A percentile compares a stretch with the other conserved stretches of the same genome.
These are phyloP conservation scores for Listrodromus nycthemerus DNA, from an alignment of 2,888 invertebrate species.

Conservation along the genomic window DNA sequence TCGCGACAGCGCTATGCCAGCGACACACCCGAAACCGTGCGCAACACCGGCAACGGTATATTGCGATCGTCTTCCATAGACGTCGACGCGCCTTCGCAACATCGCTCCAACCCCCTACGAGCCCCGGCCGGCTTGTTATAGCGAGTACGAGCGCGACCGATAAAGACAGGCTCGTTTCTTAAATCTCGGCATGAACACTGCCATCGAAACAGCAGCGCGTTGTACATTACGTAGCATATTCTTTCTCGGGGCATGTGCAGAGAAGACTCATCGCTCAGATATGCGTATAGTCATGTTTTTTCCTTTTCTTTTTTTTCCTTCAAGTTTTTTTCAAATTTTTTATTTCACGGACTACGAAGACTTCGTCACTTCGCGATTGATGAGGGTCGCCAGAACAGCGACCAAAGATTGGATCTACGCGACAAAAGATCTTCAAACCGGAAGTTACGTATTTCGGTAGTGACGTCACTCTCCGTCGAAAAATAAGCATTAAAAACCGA, in stretches of 20 bases:
- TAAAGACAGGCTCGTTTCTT: conserved; percentile 70
- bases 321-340: conserved; percentile 33
- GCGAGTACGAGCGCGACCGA: conserved; percentile 72
- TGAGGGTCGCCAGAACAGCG: not conserved
- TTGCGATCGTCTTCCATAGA: not conserved
- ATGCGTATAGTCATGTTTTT: conserved; percentile 27
- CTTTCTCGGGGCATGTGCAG: conserved; percentile 29
- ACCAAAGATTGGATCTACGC: no score
- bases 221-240: conserved; percentile 45
- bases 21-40: conserved; percentile 71
- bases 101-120: conserved; percentile 18
- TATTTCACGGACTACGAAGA: not conserved
- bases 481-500: no score
- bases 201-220: conserved; percentile 47
- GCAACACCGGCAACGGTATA: conserved; percentile 33
- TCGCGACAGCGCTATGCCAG: conserved; percentile 77
- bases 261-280: conserved; percentile 48
- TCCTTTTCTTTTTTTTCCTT: conserved; percentile 3
- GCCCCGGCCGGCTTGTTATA: conserved; percentile 56
- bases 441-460: no score
- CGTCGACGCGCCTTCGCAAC: not conserved
- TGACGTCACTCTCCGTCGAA: no score
- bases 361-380: not conserved
- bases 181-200: conserved; percentile 32
- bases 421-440: no score